Evolutionary conservation across 1,140 invertebrate species (phyloP).

Genomic region (Radopholus similis): DNA sequence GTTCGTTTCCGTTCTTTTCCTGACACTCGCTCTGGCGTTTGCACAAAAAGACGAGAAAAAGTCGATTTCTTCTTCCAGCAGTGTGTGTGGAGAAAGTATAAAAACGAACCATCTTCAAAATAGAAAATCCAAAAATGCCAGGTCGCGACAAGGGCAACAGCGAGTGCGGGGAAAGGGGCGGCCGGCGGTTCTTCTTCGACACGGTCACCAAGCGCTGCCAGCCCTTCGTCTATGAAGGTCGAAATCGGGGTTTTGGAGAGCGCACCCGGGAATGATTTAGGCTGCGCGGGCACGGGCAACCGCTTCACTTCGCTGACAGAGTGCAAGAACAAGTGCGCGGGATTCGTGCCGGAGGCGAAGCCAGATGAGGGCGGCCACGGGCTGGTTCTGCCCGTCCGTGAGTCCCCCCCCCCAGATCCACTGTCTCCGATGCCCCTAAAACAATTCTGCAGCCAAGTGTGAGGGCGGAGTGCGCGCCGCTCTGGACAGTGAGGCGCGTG

Average conservation of each 20-base stretch:
- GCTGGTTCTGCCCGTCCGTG: slow-evolving; percentile 43
- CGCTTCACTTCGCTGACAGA: slow-evolving; percentile 34
- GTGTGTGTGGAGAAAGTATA: no score
- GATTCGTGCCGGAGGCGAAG: slow-evolving; percentile 19
- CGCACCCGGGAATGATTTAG: slow-evolving; percentile 1
- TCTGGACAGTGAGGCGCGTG: slow-evolving; percentile 32
- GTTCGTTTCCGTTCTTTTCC: no score
- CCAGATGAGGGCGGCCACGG: slow-evolving; percentile 8
- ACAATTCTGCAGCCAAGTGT: slow-evolving; percentile 44
- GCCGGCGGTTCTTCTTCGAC: slow-evolving; percentile 49
- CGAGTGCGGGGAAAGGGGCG: slow-evolving; percentile 26
- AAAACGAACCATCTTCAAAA: no score
- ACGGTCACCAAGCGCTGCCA: slow-evolving; percentile 46
- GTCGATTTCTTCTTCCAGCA: no score
- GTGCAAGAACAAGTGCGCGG: slow-evolving; percentile 30
- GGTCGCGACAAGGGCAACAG: slow-evolving; percentile 46
- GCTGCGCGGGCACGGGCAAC: slow-evolving; percentile 48
- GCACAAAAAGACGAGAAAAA: no score
- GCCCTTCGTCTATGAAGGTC: slow-evolving; percentile 49
- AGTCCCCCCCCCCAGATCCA: slow-evolving; percentile 11
- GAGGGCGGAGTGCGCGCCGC: slow-evolving; percentile 50
- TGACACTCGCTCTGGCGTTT: no score
- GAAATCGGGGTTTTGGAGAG: background rate
- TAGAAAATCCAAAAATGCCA: slow-evolving; percentile 15
- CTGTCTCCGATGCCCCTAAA: slow-evolving; percentile 14